phyloP scores from a whole-genome alignment of 35 echinoderm and acorn worm genomes.

The Eucidaris tribuloides region DNA sequence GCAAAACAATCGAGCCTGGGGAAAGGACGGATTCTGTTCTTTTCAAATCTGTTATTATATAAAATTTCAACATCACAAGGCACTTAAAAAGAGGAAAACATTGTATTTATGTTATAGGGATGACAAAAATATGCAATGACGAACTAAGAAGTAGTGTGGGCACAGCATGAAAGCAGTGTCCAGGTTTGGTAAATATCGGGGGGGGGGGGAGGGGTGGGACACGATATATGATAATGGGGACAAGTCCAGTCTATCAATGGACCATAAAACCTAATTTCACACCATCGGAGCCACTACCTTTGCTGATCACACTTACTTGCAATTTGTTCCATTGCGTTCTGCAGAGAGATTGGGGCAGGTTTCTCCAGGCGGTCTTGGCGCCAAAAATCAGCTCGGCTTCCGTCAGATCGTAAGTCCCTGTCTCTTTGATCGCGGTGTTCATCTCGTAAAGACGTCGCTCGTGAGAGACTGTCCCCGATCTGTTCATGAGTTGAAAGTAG shows the following conservation, averaged over 20 bases:
- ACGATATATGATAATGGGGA: no score
- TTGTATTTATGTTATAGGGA: no score
- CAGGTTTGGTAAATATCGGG: neutral
- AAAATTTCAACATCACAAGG: no score
- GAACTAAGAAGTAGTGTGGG: no score
- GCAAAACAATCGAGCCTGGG: no score
- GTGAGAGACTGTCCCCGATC: slow-evolving; percentile 50
- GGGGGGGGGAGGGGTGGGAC: no score
- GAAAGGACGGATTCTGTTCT: no score
- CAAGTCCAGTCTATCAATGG: neutral
- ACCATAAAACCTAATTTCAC: neutral
- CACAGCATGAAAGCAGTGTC: no score
- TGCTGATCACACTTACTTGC: slow-evolving; percentile 57
- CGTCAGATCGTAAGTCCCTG: slow-evolving; percentile 52
- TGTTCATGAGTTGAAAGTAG: neutral
- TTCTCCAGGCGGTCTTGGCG: slow-evolving; percentile 74
- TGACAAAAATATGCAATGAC: no score
- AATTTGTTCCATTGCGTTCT: slow-evolving; percentile 78
- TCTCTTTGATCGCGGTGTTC: slow-evolving; percentile 24
- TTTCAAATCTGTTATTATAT: no score
- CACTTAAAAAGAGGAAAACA: no score
- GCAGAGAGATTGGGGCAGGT: slow-evolving; percentile 50
- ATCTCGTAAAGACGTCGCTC: slow-evolving; percentile 51
- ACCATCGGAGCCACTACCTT: no score
- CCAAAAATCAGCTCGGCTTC: slow-evolving; percentile 69